Base-by-base conservation (phyloP, 2,888 invertebrate genomes). In the Cotesia congregata region DNA sequence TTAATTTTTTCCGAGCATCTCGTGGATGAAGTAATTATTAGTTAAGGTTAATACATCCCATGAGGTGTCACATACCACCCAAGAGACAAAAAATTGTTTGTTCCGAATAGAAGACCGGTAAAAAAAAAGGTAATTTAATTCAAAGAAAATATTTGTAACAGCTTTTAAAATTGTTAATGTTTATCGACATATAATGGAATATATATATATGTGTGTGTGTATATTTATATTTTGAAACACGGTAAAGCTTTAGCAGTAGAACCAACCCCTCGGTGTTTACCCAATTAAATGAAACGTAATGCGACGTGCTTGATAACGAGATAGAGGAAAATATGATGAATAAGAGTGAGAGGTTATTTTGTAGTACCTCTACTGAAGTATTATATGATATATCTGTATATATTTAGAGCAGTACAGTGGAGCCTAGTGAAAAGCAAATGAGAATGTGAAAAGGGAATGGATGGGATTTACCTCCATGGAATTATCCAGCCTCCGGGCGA, bases 401-500 rank as follows among this genome's bases (percentile, higher is more conserved):
- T 50, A 50, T 50, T 12, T 50, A 50, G 3, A 50, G 30, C 9
- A 50, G 50, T 50, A 6, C 12, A 50, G 50, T 50, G 12, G 7
- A 50, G 50, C 12, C 50, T 50, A 50, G 50, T 50, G 50, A 50
- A 50, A 50, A 50, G 50, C 50, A 50, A 50, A 50, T 50, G 50
- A 50, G 50, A 50, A 50, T 50, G 50, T 50, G 50, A 50, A 50
- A 50, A 50, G 50, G 50, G 50, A 50, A 50, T 50, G 12, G 50
- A 50, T 50, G 50, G 50, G 65, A 73, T 73, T 73, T 62, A 69
- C 74, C 61, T 65, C 40, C 39, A 62, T 69, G 67, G 41, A 69
- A 74, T 74, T 69, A 69, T 74, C 74, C 60, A 62, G 74, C 74
- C 74, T 69, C 40, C 74, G n/a, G 74, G 74, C 74, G 69, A 74